Percentiles rank a stretch among this genome's conserved stretches.
phyloP scores from a whole-genome alignment of 2,797 vertebrate genomes.

The Simalia tracyae region DNA sequence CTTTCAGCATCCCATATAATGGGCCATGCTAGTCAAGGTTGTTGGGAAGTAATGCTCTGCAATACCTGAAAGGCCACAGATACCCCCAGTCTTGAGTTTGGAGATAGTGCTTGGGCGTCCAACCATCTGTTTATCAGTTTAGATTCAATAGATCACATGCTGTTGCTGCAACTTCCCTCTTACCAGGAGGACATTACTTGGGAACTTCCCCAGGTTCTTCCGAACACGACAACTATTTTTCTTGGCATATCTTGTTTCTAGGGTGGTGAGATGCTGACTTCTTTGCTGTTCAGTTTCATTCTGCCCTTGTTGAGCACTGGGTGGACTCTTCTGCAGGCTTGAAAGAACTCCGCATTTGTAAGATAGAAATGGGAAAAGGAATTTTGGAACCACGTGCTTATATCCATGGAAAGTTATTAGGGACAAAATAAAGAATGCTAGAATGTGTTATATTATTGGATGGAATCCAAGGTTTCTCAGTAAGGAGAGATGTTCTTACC shows the following conservation, averaged over 20 bases:
- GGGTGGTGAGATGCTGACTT: background rate
- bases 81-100: no score
- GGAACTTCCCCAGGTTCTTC: background rate
- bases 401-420: background rate
- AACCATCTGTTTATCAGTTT: background rate
- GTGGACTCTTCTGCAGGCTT: background rate
- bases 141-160: background rate
- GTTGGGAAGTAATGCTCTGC: no score
- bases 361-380: background rate
- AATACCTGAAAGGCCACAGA: no score
- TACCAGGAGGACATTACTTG: no score
- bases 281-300: background rate
- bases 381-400: background rate
- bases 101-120: no score
- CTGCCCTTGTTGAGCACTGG: background rate
- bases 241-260: background rate
- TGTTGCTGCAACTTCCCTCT: background rate
- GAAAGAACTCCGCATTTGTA: background rate
- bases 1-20: no score
- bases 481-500: background rate
- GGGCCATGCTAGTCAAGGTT: no score
- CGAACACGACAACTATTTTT: background rate
- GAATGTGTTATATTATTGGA: background rate
- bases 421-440: background rate
- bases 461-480: background rate